A percentile compares a stretch with the other conserved stretches of the same genome.
These are phyloP conservation scores for Tetrapedia diversipes DNA, from an alignment of 2,888 invertebrate genomes.

Conservation along the genomic window DNA sequence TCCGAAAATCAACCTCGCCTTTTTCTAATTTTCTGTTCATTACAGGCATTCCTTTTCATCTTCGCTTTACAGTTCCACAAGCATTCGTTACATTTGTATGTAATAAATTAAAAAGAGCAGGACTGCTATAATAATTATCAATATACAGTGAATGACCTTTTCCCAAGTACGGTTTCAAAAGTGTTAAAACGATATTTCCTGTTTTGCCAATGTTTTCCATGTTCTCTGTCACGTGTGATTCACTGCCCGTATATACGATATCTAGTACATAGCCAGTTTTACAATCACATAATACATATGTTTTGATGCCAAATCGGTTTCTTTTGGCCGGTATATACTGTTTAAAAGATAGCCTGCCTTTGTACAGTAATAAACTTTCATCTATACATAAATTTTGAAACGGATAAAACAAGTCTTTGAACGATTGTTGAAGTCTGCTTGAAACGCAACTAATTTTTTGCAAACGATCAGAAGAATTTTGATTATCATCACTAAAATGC, in stretches of 20 bases:
- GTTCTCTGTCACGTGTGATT: slow-evolving; percentile 21
- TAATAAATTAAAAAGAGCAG: too few relatives aligned
- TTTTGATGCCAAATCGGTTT: slow-evolving; percentile 35
- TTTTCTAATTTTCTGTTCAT: slow-evolving; percentile 37
- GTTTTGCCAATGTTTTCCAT: slow-evolving; percentile 31
- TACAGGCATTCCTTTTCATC: too few relatives aligned
- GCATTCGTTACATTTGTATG: too few relatives aligned
- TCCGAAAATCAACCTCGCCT: too few relatives aligned
- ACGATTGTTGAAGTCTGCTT: slow-evolving; percentile 31
- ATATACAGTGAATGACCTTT: slow-evolving; percentile 31
- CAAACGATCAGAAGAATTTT: slow-evolving; percentile 32
- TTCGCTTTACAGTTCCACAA: too few relatives aligned
- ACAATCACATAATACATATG: slow-evolving; percentile 36
- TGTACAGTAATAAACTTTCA: slow-evolving; percentile 27
- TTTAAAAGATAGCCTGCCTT: slow-evolving; percentile 31
- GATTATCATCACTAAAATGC: too few relatives aligned
- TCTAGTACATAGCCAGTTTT: slow-evolving; percentile 29
- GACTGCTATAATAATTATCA: slow-evolving; percentile 40
- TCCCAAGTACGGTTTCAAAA: slow-evolving; percentile 28
- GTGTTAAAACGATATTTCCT: slow-evolving; percentile 34
- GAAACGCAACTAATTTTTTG: slow-evolving; percentile 28
- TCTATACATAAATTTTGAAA: slow-evolving; percentile 43
- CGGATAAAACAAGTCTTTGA: slow-evolving; percentile 33
- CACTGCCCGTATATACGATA: slow-evolving; percentile 15
- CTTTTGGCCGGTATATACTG: slow-evolving; percentile 37